Percentiles rank a stretch among this genome's conserved stretches.
Evolutionary conservation across 2,113 vertebrate genomes (phyloP).

Genomic region (Tragelaphus buxtoni): DNA sequence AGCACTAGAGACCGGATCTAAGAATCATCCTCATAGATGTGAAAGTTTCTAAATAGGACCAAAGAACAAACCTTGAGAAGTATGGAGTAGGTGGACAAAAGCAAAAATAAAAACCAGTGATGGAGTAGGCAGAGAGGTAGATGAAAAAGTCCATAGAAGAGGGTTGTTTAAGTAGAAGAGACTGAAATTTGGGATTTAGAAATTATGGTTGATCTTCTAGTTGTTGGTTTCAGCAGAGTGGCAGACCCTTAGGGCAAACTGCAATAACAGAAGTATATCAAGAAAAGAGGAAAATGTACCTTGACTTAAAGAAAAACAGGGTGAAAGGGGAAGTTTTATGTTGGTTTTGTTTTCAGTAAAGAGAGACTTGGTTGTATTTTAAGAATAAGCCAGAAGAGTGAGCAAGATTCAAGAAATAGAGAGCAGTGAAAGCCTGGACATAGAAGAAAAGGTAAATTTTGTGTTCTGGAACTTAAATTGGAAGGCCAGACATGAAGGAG

Average conservation of each 20-base stretch:
- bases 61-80: background rate
- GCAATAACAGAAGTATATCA: background rate
- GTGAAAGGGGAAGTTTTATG: background rate
- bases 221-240: background rate
- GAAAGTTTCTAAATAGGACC: background rate
- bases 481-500: background rate
- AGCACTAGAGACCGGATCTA: background rate
- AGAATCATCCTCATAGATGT: background rate
- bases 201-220: background rate
- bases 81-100: background rate
- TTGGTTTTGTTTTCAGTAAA: conserved; percentile 6
- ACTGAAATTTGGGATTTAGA: background rate
- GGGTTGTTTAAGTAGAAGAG: background rate
- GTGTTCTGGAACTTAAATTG: background rate
- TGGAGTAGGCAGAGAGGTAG: background rate
- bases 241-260: background rate
- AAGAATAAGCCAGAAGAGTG: background rate
- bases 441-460: background rate
- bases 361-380: background rate
- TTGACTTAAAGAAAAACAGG: background rate
- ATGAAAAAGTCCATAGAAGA: background rate
- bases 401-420: background rate
- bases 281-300: background rate
- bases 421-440: background rate
- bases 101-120: background rate